Evolutionary conservation across 2,113 vertebrate species (phyloP).

Genomic region (Cyrtonyx montezumae): DNA sequence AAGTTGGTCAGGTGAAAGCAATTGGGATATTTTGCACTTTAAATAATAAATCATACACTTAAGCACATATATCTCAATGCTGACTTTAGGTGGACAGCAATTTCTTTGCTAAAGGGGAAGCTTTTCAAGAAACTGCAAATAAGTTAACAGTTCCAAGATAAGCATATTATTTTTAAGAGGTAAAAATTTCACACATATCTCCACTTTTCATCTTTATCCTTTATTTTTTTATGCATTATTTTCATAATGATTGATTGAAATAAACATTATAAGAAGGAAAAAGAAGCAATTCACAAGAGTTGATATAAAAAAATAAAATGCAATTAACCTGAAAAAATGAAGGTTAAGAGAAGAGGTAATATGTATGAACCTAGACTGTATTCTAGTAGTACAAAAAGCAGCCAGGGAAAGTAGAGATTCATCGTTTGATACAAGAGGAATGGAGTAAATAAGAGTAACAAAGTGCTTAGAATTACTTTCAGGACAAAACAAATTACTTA

Average conservation of each 20-base stretch:
- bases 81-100: neutral
- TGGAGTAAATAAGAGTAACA: neutral
- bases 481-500: neutral
- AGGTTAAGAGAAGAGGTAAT: neutral
- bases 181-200: neutral
- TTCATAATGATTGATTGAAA: neutral
- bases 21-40: neutral
- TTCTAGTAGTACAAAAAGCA: neutral
- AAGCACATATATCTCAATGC: neutral
- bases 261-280: neutral
- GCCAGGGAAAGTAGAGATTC: fast-evolving
- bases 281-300: neutral
- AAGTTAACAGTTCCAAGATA: neutral
- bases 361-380: neutral
- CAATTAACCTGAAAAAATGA: neutral
- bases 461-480: neutral
- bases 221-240: neutral
- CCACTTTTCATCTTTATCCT: neutral
- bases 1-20: neutral
- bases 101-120: neutral
- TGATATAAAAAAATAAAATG: neutral
- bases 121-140: neutral
- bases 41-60: neutral
- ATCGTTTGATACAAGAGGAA: neutral
- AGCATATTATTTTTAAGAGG: neutral